Evolutionary conservation across 1,140 invertebrate species (phyloP).

Genomic region (Anadara kagoshimensis): DNA sequence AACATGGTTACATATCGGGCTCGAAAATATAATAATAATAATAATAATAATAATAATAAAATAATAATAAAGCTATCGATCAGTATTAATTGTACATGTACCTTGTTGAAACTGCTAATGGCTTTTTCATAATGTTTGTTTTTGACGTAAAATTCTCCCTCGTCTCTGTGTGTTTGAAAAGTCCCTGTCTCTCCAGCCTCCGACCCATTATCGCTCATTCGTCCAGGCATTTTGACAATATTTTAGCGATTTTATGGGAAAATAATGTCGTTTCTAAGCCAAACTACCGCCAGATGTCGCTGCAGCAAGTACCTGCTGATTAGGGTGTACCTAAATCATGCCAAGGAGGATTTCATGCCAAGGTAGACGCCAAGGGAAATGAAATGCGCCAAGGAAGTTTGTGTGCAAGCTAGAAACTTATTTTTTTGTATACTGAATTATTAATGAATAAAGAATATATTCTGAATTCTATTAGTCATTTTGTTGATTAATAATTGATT

Average conservation of each 20-base stretch:
- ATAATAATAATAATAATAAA: no score
- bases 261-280: constrained; percentile 15
- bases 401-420: no score
- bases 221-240: constrained; percentile 42
- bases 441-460: no score
- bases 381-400: no score
- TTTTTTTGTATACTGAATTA: no score
- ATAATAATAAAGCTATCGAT: neutral
- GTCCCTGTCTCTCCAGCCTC: constrained; percentile 53
- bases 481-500: no score
- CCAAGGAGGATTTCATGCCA: no score
- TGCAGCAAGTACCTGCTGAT: constrained; percentile 11
- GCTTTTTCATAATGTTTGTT: constrained; percentile 67
- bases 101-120: constrained; percentile 71
- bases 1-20: no score
- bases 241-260: constrained; percentile 1
- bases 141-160: constrained; percentile 68
- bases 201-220: constrained; percentile 57
- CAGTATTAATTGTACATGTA: constrained; percentile 32
- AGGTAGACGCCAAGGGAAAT: no score
- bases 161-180: constrained; percentile 68
- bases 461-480: no score
- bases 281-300: neutral
- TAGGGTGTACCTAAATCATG: no score
- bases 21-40: no score